Percentiles rank a stretch among this genome's conserved stretches.
phyloP scores from a whole-genome alignment of 2,888 invertebrate genomes.

The Lottia gigantea region DNA sequence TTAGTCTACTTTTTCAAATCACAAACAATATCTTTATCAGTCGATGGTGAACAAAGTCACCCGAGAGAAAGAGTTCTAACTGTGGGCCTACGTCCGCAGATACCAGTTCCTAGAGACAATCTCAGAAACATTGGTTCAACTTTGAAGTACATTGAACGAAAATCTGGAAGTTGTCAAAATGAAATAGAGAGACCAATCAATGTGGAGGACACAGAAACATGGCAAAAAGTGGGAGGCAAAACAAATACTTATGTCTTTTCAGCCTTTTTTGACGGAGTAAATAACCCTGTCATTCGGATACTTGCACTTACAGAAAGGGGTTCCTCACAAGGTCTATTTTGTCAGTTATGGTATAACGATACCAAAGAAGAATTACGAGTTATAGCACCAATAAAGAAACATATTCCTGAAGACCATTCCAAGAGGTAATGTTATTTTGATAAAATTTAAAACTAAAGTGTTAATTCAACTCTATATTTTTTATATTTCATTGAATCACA shows the following conservation, averaged over 20 bases:
- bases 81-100: no score
- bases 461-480: no score
- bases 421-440: constrained; percentile 20
- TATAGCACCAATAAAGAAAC: neutral
- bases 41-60: no score
- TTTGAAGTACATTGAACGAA: neutral
- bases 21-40: no score
- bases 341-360: constrained; percentile 22
- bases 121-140: no score
- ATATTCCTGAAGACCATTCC: constrained; percentile 28
- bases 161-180: constrained; percentile 14
- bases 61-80: no score
- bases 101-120: no score
- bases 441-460: no score
- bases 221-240: constrained; percentile 15
- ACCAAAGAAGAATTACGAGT: neutral
- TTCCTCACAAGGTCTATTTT: neutral
- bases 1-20: no score
- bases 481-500: no score
- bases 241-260: constrained; percentile 24
- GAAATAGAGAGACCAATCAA: constrained; percentile 12
- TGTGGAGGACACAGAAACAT: constrained; percentile 20
- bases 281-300: constrained; percentile 19
- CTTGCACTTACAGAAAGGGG: constrained; percentile 13
- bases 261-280: constrained; percentile 25